phyloP scores from a whole-genome alignment of 2,888 invertebrate genomes.

The Brenthis ino region DNA sequence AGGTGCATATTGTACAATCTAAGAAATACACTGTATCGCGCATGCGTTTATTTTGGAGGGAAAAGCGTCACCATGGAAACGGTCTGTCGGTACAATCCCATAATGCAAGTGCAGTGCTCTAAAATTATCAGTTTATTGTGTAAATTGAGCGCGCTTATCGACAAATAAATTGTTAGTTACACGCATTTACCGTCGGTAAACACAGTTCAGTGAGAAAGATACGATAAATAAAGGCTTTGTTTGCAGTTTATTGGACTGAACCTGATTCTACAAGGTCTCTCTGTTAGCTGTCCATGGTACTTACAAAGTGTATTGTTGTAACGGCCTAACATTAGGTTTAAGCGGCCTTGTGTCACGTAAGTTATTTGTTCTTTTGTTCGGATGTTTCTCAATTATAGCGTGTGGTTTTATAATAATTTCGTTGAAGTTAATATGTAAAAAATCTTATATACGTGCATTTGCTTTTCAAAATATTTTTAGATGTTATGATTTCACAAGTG shows the following conservation, averaged over 20 bases:
- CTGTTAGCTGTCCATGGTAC: slow-evolving; percentile 34
- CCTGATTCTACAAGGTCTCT: slow-evolving; percentile 50
- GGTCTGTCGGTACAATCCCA: slow-evolving; percentile 33
- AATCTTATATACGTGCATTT: too few relatives aligned
- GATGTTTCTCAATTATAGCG: slow-evolving; percentile 27
- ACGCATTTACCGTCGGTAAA: slow-evolving; percentile 46
- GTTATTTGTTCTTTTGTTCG: slow-evolving; percentile 21
- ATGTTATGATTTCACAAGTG: too few relatives aligned
- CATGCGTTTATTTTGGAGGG: slow-evolving; percentile 79
- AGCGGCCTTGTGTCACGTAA: slow-evolving; percentile 24
- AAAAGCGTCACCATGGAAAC: slow-evolving; percentile 74
- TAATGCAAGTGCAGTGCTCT: slow-evolving; percentile 31
- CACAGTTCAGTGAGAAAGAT: slow-evolving; percentile 43
- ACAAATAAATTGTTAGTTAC: slow-evolving; percentile 48
- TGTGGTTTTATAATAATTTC: background rate
- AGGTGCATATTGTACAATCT: slow-evolving; percentile 28
- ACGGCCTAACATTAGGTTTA: slow-evolving; percentile 20
- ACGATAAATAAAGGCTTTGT: slow-evolving; percentile 54
- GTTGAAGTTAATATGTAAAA: background rate
- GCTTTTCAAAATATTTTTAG: too few relatives aligned
- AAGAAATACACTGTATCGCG: slow-evolving; percentile 50
- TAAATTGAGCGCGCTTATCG: slow-evolving; percentile 45
- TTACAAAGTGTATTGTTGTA: slow-evolving; percentile 28
- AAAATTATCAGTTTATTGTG: slow-evolving; percentile 34
- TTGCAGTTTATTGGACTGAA: slow-evolving; percentile 53